Evolutionary conservation across 2,888 invertebrate species (phyloP), one percentile per base, ranked within the genome.

Genomic region (Machimus rusticus): DNA sequence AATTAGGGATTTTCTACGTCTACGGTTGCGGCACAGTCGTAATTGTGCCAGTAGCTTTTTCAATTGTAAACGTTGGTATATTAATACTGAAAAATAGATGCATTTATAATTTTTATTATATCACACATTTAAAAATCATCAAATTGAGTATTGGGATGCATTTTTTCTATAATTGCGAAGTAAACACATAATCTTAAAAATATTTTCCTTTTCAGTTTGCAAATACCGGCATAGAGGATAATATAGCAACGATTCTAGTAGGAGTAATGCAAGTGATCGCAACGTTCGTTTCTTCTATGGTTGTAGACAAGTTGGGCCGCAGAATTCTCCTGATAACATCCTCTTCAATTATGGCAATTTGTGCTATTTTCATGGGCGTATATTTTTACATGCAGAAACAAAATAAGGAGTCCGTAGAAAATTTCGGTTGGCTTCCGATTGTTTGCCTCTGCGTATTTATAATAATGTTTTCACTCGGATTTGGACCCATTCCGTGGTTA

Each of bases 401-500:
- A 16, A 90, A 91, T 77, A 8, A 34, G 6, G 2, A n/a, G 0
- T 90, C 94, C 34, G 93, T 96, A 0, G 90, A 91, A 0, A 90
- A 93, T 19, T 93, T 97, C 8, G 94, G 94, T 0, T 97, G 97
- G 95, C 91, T 98, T 87, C 97, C 98, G 0, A 92, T 98, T 5
- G 90, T 95, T 1, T 95, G 96, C 37, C 92, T 98, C 28, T 96
- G 96, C 76, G 89, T 96, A 1, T 98, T 97, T 92, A 95, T 97
- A 28, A 92, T 96, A 28, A 95, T 96, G 74, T 98, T 97, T 93
- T 96, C 97, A 0, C 91, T 97, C 55, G 98, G 98, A 79, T 96
- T 95, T 90, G 98, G 98, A 0, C 98, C 98, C 0, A 96, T 98
- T 77, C 98, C 98, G 0, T 93, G 93, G 93, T 94, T 97, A 94